Evolutionary conservation across 2,888 invertebrate species (phyloP).

Genomic region (Hypena proboscidalis): DNA sequence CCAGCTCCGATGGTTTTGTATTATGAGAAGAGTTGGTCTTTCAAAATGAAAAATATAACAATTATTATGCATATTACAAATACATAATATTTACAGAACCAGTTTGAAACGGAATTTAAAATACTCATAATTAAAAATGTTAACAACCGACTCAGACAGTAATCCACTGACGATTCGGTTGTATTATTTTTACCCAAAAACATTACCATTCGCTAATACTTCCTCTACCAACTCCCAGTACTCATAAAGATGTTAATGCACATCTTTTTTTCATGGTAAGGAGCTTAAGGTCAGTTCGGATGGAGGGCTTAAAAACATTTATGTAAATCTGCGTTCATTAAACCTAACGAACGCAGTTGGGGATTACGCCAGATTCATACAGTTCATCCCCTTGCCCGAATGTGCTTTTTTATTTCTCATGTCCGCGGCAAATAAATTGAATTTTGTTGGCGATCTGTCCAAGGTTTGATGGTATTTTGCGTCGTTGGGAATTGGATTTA

Average conservation of each 20-base stretch:
- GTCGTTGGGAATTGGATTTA: background rate
- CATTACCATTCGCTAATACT: conserved; percentile 15
- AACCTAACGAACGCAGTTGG: conserved; percentile 59
- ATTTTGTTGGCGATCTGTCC: conserved; percentile 8
- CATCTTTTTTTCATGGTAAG: conserved; percentile 35
- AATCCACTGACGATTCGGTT: too few species aligned
- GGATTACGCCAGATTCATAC: conserved; percentile 52
- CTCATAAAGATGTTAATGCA: conserved; percentile 24
- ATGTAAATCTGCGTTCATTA: conserved; percentile 69
- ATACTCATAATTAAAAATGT: too few species aligned
- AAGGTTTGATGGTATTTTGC: conserved; percentile 4
- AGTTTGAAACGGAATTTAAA: too few species aligned
- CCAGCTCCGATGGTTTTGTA: too few species aligned
- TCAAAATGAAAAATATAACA: too few species aligned
- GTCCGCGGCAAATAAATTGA: conserved; percentile 19
- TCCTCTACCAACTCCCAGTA: conserved; percentile 28
- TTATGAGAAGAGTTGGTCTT: too few species aligned
- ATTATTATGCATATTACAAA: too few species aligned
- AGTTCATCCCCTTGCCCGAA: conserved; percentile 30
- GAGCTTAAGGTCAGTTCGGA: conserved; percentile 45
- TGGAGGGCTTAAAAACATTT: conserved; percentile 58
- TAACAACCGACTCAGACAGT: too few species aligned
- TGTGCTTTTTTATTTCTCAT: conserved; percentile 18
- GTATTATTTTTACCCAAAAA: conserved; percentile 16
- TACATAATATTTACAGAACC: too few species aligned